Base-by-base conservation (phyloP, 2,113 vertebrate genomes). In the Gavia stellata region DNA sequence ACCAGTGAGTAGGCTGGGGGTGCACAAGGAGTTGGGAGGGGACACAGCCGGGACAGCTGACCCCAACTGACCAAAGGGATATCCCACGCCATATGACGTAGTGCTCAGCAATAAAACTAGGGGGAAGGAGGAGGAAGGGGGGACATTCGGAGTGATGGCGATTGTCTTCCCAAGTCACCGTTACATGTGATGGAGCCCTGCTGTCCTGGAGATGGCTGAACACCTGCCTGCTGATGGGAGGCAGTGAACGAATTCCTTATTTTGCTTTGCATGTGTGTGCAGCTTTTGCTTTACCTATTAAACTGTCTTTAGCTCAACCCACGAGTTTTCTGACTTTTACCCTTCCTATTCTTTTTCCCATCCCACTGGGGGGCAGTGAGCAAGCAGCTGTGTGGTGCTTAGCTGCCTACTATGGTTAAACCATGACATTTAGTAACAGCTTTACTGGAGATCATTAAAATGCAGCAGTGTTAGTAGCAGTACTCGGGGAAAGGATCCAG, bases 61-160 rank as follows among this genome's bases (percentile, higher is more conserved):
- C 12, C n/a, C 33, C 49, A 38, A 0, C 49, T 56, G 61, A 49
- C 50, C 36, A 31, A 23, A 44, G 44, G 38, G 26, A 4, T 55
- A 14, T 85, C 2, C 23, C 16, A 24, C 3, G n/a, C 75, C 24
- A 5, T 34, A 0, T 34, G 42, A 15, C 2, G 2, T 53, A 17
- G 20, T 17, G 20, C 26, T 23, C n/a, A 56, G 73, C 26, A 6
- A 10, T 12, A 67, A 63, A 79, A 19, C 63, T 6, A n/a, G 7
- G 29, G 12, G 47, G 33, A 59, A 45, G 63, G 1, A 52, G 68
- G 4, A 61, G 21, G 44, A 33, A 14, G 7, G 14, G 38, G 21
- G 6, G 17, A 36, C 1, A 0, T 36, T 71, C 0, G 0, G 16
- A 42, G 42, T 8, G 11, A 31, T n/a, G n/a, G 40, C 0, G 0